These are phyloP conservation scores for Tetrao urogallus DNA, from an alignment of 2,113 vertebrate genomes.

Conservation along the genomic window DNA sequence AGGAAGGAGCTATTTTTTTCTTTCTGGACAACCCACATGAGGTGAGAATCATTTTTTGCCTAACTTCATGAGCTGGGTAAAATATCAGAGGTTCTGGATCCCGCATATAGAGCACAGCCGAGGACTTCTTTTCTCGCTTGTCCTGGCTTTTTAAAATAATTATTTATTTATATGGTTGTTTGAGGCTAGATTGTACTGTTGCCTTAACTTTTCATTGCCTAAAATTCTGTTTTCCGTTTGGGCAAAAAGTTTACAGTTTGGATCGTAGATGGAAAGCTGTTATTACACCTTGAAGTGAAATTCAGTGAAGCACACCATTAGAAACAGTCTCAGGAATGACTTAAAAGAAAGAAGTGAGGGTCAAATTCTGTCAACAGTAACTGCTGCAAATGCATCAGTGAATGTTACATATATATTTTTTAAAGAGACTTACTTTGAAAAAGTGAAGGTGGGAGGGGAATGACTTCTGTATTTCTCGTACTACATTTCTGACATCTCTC, in stretches of 20 bases:
- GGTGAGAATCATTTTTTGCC: background rate
- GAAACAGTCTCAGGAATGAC: background rate
- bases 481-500: background rate
- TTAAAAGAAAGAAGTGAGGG: background rate
- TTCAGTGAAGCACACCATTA: background rate
- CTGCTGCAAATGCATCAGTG: background rate
- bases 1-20: background rate
- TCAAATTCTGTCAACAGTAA: background rate
- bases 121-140: background rate
- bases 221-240: conserved; percentile 9
- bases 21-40: background rate
- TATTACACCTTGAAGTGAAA: background rate
- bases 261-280: background rate
- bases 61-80: background rate
- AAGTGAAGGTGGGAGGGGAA: background rate
- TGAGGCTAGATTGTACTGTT: background rate
- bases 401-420: background rate
- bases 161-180: background rate
- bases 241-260: background rate
- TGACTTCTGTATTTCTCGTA: background rate
- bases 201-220: background rate
- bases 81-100: background rate
- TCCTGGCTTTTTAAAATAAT: background rate
- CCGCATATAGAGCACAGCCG: background rate
- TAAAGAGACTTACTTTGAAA: background rate